Evolutionary conservation across 2,888 invertebrate species (phyloP).

Genomic region (Meteorus cinctellus): DNA sequence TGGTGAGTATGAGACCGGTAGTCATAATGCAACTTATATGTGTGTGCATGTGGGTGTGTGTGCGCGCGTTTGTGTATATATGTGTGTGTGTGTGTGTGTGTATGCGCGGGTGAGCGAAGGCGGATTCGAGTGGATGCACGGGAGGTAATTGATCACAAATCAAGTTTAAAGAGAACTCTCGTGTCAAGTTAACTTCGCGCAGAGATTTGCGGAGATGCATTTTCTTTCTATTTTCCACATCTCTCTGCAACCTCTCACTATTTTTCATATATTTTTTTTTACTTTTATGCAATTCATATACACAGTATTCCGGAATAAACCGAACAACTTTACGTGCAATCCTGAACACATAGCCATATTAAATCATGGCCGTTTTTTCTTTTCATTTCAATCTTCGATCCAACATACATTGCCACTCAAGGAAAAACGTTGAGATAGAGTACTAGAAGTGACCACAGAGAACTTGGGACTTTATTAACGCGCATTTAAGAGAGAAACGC

Average conservation of each 20-base stretch:
- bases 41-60: neutral
- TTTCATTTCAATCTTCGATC: neutral
- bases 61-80: neutral
- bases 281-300: neutral
- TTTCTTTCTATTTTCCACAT: slow-evolving; percentile 43
- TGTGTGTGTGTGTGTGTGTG: neutral
- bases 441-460: neutral
- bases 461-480: neutral
- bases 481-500: no score
- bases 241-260: slow-evolving; percentile 40
- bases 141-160: slow-evolving; percentile 74
- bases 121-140: slow-evolving; percentile 58
- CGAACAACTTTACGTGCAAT: neutral
- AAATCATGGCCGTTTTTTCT: neutral
- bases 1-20: slow-evolving; percentile 27
- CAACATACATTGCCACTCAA: neutral
- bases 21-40: slow-evolving; percentile 13
- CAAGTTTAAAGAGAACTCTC: slow-evolving; percentile 70
- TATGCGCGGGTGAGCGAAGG: slow-evolving; percentile 37
- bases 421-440: neutral
- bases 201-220: slow-evolving; percentile 52
- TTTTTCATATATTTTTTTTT: slow-evolving; percentile 46
- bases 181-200: slow-evolving; percentile 53
- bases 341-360: neutral
- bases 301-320: neutral